These are phyloP conservation scores for Pyrochroa serraticornis DNA, from an alignment of 2,888 invertebrate genomes.

Conservation along the genomic window DNA sequence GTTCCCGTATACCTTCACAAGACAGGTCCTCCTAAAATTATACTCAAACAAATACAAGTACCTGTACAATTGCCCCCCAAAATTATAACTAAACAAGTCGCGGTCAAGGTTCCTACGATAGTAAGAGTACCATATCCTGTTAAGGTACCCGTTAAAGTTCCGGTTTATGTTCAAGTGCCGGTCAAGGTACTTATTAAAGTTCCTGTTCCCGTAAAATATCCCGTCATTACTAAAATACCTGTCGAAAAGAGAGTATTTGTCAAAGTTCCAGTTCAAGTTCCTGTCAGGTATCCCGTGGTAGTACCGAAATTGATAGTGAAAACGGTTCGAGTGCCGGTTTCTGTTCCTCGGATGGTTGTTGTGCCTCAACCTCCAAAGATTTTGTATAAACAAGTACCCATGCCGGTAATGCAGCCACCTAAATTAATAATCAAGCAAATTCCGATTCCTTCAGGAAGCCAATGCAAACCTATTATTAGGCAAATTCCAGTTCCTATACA, in stretches of 20 bases:
- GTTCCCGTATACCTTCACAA: background rate
- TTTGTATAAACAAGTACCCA: background rate
- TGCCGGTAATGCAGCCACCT: background rate
- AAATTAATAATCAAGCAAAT: background rate
- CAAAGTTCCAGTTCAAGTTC: too few relatives aligned
- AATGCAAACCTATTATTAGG: too few relatives aligned
- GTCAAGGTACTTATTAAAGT: too few relatives aligned
- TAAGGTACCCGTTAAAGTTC: too few relatives aligned
- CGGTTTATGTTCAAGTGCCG: too few relatives aligned
- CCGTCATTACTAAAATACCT: too few relatives aligned
- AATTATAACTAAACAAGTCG: background rate
- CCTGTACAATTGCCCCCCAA: slow-evolving; percentile 1
- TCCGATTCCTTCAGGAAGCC: too few relatives aligned
- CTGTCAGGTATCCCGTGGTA: too few relatives aligned
- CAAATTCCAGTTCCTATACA: too few relatives aligned
- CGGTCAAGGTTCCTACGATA: background rate
- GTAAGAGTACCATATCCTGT: slow-evolving; percentile 1
- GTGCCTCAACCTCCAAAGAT: slow-evolving; percentile 1
- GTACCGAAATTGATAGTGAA: slow-evolving; percentile 1
- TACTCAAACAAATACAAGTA: slow-evolving; percentile 1
- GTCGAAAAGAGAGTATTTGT: too few relatives aligned
- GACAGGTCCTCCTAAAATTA: background rate
- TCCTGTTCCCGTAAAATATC: too few relatives aligned
- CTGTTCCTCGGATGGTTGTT: too few relatives aligned
- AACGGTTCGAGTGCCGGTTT: background rate